Conservation (phyloP, 1,140 invertebrate genomes). For the Andrena cerasifolii region DNA sequence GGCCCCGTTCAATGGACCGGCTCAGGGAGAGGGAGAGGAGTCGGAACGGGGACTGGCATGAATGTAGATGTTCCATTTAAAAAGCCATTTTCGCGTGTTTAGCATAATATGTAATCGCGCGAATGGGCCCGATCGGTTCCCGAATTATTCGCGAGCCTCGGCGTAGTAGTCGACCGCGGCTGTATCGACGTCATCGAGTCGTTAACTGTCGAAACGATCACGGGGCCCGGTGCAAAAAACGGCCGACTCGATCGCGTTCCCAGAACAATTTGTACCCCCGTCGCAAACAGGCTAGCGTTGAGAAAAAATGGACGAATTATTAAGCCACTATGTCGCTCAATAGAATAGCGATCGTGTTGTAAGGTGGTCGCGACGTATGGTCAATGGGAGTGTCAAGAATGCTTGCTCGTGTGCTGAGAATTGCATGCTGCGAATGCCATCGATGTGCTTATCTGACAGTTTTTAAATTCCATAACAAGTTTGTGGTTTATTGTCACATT, state of each 20-base stretch:
- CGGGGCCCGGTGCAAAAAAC: conserved; percentile 2
- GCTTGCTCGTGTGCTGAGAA: too few species aligned
- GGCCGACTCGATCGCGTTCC: conserved; percentile 47
- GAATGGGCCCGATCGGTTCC: conserved; percentile 30
- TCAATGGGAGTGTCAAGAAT: too few species aligned
- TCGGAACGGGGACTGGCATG: conserved; percentile 58
- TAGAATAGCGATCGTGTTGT: too few species aligned
- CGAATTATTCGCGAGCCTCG: conserved; percentile 47
- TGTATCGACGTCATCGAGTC: conserved; percentile 7
- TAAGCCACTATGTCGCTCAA: neutral
- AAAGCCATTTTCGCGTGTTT: conserved; percentile 80
- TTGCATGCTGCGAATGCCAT: too few species aligned
- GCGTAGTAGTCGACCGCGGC: neutral
- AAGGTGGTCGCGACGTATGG: too few species aligned
- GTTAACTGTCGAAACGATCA: conserved; percentile 39
- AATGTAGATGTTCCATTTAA: conserved; percentile 82
- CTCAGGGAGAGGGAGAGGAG: neutral
- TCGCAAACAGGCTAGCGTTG: conserved; percentile 39
- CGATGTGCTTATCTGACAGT: too few species aligned
- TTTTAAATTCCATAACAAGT: too few species aligned
- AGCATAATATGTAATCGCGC: conserved; percentile 78
- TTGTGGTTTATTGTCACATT: too few species aligned
- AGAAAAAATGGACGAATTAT: conserved; percentile 31
- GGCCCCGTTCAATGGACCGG: neutral
- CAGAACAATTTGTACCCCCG: conserved; percentile 55